These are phyloP conservation scores for Xenus cinereus DNA, from an alignment of 2,113 vertebrate genomes.

Conservation along the genomic window DNA sequence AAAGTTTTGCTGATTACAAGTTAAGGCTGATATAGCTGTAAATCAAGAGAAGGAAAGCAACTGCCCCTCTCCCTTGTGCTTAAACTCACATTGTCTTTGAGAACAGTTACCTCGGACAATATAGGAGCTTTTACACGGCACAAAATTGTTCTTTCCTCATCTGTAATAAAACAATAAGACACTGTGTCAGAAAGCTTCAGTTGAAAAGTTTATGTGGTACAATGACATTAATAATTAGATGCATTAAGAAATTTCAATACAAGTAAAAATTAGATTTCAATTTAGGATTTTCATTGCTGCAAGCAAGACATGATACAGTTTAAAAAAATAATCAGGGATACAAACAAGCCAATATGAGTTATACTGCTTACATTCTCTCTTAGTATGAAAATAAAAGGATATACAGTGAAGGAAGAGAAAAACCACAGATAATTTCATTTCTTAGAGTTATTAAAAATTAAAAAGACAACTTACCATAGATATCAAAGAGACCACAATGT, in stretches of 20 bases:
- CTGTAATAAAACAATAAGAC: neutral
- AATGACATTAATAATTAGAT: neutral
- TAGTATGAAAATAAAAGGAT: neutral
- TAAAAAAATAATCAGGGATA: neutral
- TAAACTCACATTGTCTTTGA: neutral
- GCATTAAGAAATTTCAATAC: neutral
- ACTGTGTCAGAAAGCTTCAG: neutral
- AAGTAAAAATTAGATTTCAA: neutral
- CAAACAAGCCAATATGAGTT: neutral
- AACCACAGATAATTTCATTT: neutral
- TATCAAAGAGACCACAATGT: neutral
- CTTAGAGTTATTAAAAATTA: neutral
- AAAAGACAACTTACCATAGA: neutral
- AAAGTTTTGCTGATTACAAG: neutral
- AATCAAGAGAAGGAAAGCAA: neutral
- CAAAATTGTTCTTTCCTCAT: neutral
- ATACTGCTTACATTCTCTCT: neutral
- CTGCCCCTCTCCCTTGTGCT: neutral
- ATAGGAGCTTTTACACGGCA: neutral
- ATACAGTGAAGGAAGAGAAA: neutral
- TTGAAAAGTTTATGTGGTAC: neutral
- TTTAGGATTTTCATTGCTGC: neutral
- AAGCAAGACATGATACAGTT: neutral
- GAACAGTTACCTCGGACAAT: neutral
- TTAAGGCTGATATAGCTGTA: neutral